Conservation (phyloP, 2,797 vertebrate species). For the Masticophis lateralis region DNA sequence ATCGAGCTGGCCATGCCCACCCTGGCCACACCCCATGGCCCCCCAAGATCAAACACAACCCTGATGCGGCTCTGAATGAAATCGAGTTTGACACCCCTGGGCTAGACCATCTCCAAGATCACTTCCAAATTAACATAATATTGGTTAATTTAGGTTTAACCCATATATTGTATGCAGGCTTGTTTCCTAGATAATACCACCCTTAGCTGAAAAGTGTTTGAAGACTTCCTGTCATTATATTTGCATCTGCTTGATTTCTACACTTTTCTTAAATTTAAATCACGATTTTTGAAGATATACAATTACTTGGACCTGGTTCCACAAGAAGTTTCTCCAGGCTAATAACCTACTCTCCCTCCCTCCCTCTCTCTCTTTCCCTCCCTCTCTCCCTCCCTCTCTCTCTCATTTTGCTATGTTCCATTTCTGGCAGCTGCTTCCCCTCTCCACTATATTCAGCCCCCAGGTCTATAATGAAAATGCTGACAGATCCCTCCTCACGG, state of each 20-base stretch:
- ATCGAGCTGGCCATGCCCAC: too few species aligned
- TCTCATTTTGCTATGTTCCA: constrained; percentile 4
- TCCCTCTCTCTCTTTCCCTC: background rate
- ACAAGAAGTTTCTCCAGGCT: background rate
- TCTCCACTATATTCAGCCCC: background rate
- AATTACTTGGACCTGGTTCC: constrained; percentile 32
- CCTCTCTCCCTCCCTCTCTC: too few species aligned
- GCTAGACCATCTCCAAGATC: background rate
- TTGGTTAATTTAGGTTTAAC: background rate
- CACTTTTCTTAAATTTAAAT: background rate
- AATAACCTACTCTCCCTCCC: constrained; percentile 1
- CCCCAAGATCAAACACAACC: too few species aligned
- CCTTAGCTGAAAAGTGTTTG: background rate
- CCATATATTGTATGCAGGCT: background rate
- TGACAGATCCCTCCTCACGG: constrained; percentile 46
- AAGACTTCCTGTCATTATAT: background rate
- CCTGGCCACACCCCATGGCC: fast-evolving
- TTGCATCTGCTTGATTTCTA: background rate
- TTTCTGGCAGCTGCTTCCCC: constrained; percentile 43
- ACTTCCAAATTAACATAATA: background rate
- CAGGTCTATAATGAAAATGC: constrained; percentile 22
- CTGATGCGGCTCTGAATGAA: too few species aligned
- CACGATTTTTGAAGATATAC: constrained; percentile 15
- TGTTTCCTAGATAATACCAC: background rate
- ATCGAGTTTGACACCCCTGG: background rate